These are phyloP conservation scores for Lithosia quadra DNA, from an alignment of 2,888 invertebrate species.

Conservation along the genomic window DNA sequence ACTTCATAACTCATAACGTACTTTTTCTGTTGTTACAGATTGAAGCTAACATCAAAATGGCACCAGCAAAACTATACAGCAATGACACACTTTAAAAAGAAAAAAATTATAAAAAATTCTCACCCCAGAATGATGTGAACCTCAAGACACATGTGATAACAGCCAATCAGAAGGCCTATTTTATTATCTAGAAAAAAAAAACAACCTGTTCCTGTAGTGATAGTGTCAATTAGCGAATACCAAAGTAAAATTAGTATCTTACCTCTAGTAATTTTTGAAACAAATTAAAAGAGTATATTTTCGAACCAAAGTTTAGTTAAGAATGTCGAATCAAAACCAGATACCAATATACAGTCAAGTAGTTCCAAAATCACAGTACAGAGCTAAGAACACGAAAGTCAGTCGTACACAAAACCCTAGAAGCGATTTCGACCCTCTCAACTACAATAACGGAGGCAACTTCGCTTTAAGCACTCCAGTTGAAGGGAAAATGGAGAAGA, in stretches of 20 bases:
- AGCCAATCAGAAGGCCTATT: conserved; percentile 58
- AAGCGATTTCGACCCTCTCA: conserved; percentile 88
- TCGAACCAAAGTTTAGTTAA: conserved; percentile 77
- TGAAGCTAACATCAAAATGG: conserved; percentile 35
- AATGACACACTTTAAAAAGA: conserved; percentile 25
- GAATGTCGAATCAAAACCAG: conserved; percentile 82
- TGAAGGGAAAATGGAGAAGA: conserved; percentile 63
- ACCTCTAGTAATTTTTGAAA: conserved; percentile 36
- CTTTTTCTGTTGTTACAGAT: conserved; percentile 54
- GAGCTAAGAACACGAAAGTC: conserved; percentile 62
- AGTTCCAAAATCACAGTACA: conserved; percentile 79
- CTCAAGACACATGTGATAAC: conserved; percentile 60
- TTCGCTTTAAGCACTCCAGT: conserved; percentile 64
- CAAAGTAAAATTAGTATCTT: conserved; percentile 65
- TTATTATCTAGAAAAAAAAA: conserved; percentile 51
- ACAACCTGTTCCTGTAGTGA: conserved; percentile 74
- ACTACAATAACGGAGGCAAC: conserved; percentile 87
- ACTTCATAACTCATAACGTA: too few relatives aligned
- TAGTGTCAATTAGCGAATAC: conserved; percentile 76
- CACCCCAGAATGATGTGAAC: conserved; percentile 38
- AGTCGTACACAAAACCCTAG: conserved; percentile 68
- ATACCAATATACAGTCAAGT: conserved; percentile 85
- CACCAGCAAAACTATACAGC: conserved; percentile 24
- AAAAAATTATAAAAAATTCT: conserved; percentile 20
- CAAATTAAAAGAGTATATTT: conserved; percentile 53